Conservation (phyloP, 2,113 vertebrate genomes). For the Vidua chalybeata region DNA sequence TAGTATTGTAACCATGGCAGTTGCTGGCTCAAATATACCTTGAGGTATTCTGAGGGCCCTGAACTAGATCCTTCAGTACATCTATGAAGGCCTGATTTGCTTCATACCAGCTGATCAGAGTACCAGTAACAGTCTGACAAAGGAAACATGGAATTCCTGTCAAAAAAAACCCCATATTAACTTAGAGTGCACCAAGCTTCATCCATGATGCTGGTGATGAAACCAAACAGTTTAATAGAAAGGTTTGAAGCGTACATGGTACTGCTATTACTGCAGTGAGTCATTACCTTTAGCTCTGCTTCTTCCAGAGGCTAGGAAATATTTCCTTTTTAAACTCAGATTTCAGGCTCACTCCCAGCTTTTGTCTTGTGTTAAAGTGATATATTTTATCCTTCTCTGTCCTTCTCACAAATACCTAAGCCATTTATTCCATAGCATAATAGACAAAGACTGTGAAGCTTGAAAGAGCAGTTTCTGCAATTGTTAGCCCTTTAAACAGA, state of each 20-base stretch:
- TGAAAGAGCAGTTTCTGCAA: not conserved
- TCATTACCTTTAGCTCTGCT: not conserved
- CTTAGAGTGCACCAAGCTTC: not conserved
- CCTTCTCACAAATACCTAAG: not conserved
- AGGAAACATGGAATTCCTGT: not conserved
- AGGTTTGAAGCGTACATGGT: not conserved
- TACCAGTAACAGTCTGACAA: not conserved
- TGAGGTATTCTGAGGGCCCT: not conserved
- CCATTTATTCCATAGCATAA: not conserved
- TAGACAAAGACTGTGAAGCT: not conserved
- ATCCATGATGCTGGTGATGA: not conserved
- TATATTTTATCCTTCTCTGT: not conserved
- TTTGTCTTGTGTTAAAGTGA: not conserved
- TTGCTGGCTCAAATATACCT: not conserved
- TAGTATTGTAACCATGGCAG: not conserved
- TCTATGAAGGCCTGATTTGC: not conserved
- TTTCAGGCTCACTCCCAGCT: not conserved
- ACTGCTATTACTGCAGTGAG: not conserved
- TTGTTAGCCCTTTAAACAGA: not conserved
- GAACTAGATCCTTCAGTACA: not conserved
- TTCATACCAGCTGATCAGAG: not conserved
- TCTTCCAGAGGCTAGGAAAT: not conserved
- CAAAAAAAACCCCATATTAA: not conserved
- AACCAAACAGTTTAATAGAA: not conserved
- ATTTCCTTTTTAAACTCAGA: not conserved